Evolutionary conservation across 2,113 vertebrate species (phyloP).

Genomic region (Eira barbara): DNA sequence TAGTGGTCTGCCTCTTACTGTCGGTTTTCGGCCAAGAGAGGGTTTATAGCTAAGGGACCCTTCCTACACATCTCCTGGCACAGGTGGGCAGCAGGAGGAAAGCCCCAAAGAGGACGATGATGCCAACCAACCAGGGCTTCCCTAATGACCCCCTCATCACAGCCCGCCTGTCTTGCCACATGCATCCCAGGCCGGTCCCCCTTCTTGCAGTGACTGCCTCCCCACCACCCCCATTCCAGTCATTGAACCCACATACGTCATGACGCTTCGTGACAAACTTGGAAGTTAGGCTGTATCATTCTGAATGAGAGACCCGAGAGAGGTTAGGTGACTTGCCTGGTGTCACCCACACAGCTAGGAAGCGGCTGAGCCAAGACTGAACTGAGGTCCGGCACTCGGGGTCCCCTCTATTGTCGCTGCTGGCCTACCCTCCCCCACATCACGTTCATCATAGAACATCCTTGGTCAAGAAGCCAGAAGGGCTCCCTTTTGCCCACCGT

Average conservation of each 20-base stretch:
- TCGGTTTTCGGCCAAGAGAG: conserved; percentile 1
- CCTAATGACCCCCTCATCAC: neutral
- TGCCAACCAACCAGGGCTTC: neutral
- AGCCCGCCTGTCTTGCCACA: accelerated
- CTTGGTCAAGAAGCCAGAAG: neutral
- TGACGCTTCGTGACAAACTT: neutral
- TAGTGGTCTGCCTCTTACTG: conserved; percentile 52
- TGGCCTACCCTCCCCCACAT: neutral
- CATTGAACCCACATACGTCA: neutral
- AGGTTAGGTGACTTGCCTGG: neutral
- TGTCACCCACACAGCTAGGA: neutral
- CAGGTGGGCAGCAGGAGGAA: neutral
- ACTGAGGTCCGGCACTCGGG: neutral
- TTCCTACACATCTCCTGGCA: neutral
- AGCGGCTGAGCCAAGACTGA: neutral
- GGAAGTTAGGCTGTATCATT: neutral
- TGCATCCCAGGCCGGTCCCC: neutral
- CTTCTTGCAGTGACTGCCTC: neutral
- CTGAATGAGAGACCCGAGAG: neutral
- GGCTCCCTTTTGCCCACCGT: neutral
- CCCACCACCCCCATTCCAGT: neutral
- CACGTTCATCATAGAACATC: neutral
- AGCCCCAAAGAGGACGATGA: neutral
- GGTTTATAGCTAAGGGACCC: neutral
- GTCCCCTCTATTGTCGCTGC: accelerated